phyloP scores from a whole-genome alignment of 2,797 vertebrate species.

The Miopithecus talapoin region DNA sequence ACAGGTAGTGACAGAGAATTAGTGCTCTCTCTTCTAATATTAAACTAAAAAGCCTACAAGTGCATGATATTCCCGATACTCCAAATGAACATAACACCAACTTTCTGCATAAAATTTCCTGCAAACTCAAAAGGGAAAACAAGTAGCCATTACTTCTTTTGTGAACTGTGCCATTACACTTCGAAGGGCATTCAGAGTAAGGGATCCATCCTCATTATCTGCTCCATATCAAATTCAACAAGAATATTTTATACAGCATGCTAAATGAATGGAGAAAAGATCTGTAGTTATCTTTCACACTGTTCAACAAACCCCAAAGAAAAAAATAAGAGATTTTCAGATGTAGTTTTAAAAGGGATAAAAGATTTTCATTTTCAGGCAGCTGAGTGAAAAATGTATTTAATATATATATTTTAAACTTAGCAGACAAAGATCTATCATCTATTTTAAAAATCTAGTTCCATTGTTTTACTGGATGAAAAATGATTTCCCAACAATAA shows the following conservation, averaged over 20 bases:
- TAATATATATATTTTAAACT: background rate
- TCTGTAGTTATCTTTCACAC: background rate
- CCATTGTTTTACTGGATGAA: background rate
- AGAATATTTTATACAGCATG: background rate
- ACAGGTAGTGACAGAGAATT: background rate
- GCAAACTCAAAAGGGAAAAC: background rate
- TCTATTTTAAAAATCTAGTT: background rate
- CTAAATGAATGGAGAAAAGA: background rate
- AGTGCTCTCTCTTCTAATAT: background rate
- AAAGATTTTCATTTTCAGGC: background rate
- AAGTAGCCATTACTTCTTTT: background rate
- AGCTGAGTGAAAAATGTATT: background rate
- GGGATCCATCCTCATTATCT: background rate
- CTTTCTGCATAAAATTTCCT: background rate
- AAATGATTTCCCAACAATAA: conserved; percentile 29
- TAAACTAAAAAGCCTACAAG: background rate
- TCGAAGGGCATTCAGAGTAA: background rate
- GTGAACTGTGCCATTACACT: background rate
- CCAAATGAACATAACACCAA: background rate
- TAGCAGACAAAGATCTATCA: background rate
- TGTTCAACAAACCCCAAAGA: background rate
- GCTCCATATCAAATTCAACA: background rate
- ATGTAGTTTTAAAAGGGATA: background rate
- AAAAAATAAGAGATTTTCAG: conserved; percentile 15
- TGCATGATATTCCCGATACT: background rate